Conservation (phyloP, 1,140 invertebrate genomes). For the Bombus huntii region DNA sequence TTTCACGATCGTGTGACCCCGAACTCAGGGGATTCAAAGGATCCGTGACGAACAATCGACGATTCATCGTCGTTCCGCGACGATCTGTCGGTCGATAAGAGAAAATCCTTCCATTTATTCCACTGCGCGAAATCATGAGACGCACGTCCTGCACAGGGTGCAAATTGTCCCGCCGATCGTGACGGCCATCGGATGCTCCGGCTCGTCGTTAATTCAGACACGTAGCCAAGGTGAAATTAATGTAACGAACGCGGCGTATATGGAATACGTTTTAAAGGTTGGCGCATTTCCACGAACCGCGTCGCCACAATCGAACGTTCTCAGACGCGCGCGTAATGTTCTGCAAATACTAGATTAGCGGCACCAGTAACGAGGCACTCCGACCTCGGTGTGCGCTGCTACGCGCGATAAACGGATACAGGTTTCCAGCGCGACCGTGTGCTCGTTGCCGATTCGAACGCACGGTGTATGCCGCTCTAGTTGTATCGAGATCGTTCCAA, state of each 20-base stretch:
- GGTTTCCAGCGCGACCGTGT: background rate
- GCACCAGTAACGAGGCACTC: background rate
- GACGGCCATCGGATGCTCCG: too few species aligned
- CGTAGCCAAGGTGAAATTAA: background rate
- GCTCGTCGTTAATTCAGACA: background rate
- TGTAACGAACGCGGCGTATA: background rate
- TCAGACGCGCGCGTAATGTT: constrained; percentile 1
- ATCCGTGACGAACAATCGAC: too few species aligned
- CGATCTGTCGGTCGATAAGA: too few species aligned
- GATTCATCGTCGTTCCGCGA: too few species aligned
- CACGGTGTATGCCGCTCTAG: background rate
- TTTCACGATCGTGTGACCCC: background rate
- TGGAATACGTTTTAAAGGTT: background rate
- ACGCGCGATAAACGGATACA: background rate
- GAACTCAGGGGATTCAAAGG: background rate
- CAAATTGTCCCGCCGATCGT: too few species aligned
- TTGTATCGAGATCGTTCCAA: constrained; percentile 25
- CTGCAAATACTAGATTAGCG: background rate
- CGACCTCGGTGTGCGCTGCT: background rate
- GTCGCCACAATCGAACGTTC: background rate
- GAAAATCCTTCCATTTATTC: background rate
- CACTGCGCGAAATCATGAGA: background rate
- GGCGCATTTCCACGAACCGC: background rate
- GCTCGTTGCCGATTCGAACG: background rate
- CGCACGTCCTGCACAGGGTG: too few species aligned